phyloP scores from a whole-genome alignment of 37 sponge, comb jelly and placozoan genomes.

The Halichondria panicea region DNA sequence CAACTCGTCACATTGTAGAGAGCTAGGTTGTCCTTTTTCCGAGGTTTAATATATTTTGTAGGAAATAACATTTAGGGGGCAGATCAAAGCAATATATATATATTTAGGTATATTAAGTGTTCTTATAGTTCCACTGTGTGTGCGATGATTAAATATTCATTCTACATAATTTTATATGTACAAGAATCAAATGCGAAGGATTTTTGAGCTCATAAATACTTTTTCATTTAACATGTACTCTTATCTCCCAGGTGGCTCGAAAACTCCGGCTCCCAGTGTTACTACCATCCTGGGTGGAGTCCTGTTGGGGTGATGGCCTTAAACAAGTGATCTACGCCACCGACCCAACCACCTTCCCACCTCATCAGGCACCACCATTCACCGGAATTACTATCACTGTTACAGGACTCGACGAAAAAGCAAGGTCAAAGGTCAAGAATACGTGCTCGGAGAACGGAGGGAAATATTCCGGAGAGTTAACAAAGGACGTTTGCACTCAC shows the following conservation, averaged over 20 bases:
- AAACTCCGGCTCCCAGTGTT: slow-evolving; percentile 69
- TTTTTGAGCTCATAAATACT: too few relatives aligned
- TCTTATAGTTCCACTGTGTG: too few relatives aligned
- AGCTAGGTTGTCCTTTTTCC: too few relatives aligned
- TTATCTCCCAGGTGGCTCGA: slow-evolving; percentile 58
- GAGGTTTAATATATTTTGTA: too few relatives aligned
- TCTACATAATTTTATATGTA: too few relatives aligned
- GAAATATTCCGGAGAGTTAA: slow-evolving; percentile 80
- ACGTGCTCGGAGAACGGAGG: slow-evolving; percentile 75
- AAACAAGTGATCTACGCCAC: slow-evolving; percentile 24
- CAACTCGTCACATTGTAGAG: too few relatives aligned
- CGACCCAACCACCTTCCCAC: background rate
- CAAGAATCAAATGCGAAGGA: too few relatives aligned
- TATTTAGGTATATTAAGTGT: too few relatives aligned
- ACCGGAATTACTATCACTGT: slow-evolving; percentile 79
- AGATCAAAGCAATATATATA: too few relatives aligned
- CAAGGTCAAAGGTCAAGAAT: slow-evolving; percentile 50
- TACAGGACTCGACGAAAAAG: slow-evolving; percentile 78
- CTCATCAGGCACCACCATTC: slow-evolving; percentile 68
- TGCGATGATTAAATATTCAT: too few relatives aligned
- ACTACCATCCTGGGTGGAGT: slow-evolving; percentile 78
- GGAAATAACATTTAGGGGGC: too few relatives aligned
- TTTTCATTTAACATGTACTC: too few relatives aligned
- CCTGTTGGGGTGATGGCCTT: slow-evolving; percentile 55
- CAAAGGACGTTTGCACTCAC: slow-evolving; percentile 82